These are phyloP conservation scores for Ivindomyrus marchei DNA, from an alignment of 2,113 vertebrate species.

Conservation along the genomic window DNA sequence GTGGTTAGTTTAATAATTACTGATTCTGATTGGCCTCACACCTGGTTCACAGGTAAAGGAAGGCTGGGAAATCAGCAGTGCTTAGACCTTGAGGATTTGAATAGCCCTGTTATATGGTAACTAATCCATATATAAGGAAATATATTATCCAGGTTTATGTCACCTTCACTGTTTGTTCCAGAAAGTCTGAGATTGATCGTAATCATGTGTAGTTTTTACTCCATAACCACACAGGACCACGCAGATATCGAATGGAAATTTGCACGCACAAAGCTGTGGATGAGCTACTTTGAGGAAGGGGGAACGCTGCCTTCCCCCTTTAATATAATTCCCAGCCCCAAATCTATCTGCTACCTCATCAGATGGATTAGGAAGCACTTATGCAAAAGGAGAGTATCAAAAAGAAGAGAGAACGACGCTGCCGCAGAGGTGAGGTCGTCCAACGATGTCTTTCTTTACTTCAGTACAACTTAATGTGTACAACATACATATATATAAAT, in stretches of 20 bases:
- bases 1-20: too few relatives aligned
- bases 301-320: slow-evolving; percentile 92
- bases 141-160: not conserved
- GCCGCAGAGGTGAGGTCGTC: slow-evolving; percentile 76
- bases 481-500: not conserved
- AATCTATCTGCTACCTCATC: slow-evolving; percentile 81
- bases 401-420: slow-evolving; percentile 79
- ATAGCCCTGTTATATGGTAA: not conserved
- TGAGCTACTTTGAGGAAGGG: slow-evolving; percentile 99
- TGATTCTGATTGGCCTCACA: too few relatives aligned
- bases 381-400: slow-evolving; percentile 67
- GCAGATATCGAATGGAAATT: slow-evolving; percentile 99
- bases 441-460: not conserved
- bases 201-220: not conserved
- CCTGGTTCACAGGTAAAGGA: too few relatives aligned
- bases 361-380: slow-evolving; percentile 75
- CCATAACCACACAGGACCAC: slow-evolving; percentile 72
- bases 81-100: too few relatives aligned
- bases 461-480: not conserved
- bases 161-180: not conserved
- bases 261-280: slow-evolving; percentile 97
- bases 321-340: slow-evolving; percentile 94
- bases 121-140: not conserved
- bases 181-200: not conserved
- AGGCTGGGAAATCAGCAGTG: too few relatives aligned